Evolutionary conservation across 2,888 invertebrate genomes (phyloP).

Genomic region (Xestobium rufovillosum): DNA sequence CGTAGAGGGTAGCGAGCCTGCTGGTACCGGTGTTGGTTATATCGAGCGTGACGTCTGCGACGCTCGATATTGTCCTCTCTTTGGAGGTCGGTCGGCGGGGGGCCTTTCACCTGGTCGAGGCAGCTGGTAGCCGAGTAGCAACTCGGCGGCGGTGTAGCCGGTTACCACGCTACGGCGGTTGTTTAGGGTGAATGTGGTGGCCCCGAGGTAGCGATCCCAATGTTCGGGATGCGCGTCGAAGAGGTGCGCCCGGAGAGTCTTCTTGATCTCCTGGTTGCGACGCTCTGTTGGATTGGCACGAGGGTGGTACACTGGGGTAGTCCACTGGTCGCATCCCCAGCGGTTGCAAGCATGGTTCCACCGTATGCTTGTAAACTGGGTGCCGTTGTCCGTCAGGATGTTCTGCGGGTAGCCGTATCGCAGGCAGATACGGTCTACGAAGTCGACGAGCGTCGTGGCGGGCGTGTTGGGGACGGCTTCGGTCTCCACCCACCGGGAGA

Average conservation of each 20-base stretch:
- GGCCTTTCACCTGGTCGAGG: too few relatives aligned
- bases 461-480: background rate
- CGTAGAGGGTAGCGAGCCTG: too few relatives aligned
- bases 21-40: too few relatives aligned
- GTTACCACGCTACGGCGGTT: too few relatives aligned
- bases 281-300: conserved; percentile 25
- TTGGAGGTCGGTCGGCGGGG: too few relatives aligned
- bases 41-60: too few relatives aligned
- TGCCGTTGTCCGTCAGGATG: conserved; percentile 14
- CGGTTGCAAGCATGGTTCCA: conserved; percentile 4
- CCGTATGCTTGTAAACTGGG: conserved; percentile 9
- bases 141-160: too few relatives aligned
- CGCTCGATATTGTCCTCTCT: too few relatives aligned
- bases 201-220: conserved; percentile 16
- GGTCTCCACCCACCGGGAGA: conserved; percentile 10
- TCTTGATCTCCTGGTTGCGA: conserved; percentile 27
- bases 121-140: too few relatives aligned
- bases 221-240: too few relatives aligned
- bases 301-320: conserved; percentile 24
- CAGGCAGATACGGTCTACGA: conserved; percentile 8
- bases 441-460: background rate
- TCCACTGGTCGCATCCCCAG: too few relatives aligned
- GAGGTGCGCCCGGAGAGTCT: conserved; percentile 19
- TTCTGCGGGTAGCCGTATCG: conserved; percentile 10
- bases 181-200: too few relatives aligned